phyloP scores from a whole-genome alignment of 92 coral and sea anemone species.

The Porites evermanni region DNA sequence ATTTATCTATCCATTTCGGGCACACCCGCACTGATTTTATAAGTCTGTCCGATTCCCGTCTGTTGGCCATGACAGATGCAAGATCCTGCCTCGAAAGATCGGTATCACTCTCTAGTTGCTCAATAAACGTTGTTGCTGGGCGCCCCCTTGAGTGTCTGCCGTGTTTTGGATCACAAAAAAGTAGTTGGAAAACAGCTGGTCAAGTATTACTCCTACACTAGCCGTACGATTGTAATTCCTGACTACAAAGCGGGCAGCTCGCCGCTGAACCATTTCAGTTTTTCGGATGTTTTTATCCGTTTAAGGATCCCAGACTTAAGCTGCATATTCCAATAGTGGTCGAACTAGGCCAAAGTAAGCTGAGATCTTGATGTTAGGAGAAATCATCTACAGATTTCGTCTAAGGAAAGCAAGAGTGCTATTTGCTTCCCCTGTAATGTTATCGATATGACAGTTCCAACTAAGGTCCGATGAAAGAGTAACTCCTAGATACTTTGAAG shows the following conservation, averaged over 20 bases:
- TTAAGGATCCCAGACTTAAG: neutral
- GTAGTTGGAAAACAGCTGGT: neutral
- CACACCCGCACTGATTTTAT: no score
- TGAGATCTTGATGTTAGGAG: neutral
- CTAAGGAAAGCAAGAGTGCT: constrained; percentile 21
- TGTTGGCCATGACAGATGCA: no score
- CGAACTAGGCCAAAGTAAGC: constrained; percentile 12
- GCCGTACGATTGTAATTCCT: constrained; percentile 9
- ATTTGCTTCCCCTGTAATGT: constrained; percentile 14
- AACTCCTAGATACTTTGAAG: neutral
- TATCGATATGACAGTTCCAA: constrained; percentile 9
- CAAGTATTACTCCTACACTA: constrained; percentile 13
- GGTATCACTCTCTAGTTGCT: no score
- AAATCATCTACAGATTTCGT: constrained; percentile 3
- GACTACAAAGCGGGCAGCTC: constrained; percentile 19
- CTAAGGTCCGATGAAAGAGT: neutral
- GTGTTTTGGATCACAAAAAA: no score
- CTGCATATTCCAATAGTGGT: constrained; percentile 6
- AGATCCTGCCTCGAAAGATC: no score
- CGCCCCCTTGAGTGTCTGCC: no score
- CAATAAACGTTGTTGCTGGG: no score
- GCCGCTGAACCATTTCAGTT: constrained; percentile 3
- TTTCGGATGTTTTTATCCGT: neutral
- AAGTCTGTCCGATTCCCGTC: no score
- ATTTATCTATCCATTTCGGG: no score